Evolutionary conservation across 2,888 invertebrate genomes (phyloP), one percentile per base, ranked within the genome.

Genomic region (Cephus pygmeus): DNA sequence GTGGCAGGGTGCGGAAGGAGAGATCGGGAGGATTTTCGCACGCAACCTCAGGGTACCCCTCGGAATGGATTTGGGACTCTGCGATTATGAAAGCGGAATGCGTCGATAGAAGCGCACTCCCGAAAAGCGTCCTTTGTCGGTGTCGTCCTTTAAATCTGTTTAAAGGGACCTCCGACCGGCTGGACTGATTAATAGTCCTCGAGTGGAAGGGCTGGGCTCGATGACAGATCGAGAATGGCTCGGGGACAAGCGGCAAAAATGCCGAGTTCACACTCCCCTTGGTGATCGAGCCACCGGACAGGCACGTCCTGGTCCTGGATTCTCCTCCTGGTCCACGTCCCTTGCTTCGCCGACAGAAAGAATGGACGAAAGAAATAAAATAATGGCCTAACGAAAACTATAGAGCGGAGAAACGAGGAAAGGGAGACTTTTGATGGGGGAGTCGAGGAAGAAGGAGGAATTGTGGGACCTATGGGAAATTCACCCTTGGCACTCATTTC

Each of bases 171-270:
- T 88, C 87, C 89, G 87, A 88, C 86, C 84, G 87, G 82, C 79
- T 77, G 78, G 83, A 79, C 88, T 89, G 90, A 90, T 88, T 89
- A 87, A 90, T 88, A 89, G 89, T 87, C 86, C 82, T 83, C 80
- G 80, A 79, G 84, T 77, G 79, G 80, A 83, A 79, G 83, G 76
- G 83, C 83, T 82, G 84, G 80, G 81, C 86, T 85, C 86, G 88
- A 89, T 87, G 90, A 90, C 89, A 88, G 90, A 90, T 89, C 87
- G 87, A 85, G 86, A 89, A 87, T 87, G 86, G 85, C 84, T 81
- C 83, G 81, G 83, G 83, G 84, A 87, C 85, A 84, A 83, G 83
- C 85, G 87, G 85, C 86, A 88, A 88, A 89, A 87, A 88, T 89
- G 84, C 84, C 87, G 83, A 85, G 83, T 88, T 90, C 88, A 86